These are phyloP conservation scores for Microchirus variegatus DNA, from an alignment of 2,797 vertebrate genomes.

Conservation along the genomic window DNA sequence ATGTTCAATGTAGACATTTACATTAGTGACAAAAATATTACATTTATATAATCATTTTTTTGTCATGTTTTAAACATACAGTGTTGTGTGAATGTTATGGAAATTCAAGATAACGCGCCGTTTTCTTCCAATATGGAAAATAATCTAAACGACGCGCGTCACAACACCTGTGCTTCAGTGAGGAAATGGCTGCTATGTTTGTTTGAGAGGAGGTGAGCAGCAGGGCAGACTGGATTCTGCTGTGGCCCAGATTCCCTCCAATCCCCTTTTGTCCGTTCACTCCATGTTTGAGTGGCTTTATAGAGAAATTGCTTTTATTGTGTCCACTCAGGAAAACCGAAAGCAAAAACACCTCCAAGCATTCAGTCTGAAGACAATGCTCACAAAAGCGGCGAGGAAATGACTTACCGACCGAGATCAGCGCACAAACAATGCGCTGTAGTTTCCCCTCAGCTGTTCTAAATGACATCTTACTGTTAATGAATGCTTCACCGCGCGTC, in stretches of 20 bases:
- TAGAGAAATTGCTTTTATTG: conserved; percentile 80
- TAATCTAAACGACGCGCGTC: conserved; percentile 55
- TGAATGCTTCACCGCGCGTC: conserved; percentile 58
- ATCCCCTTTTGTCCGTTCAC: conserved; percentile 76
- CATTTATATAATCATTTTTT: background rate
- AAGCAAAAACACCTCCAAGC: conserved; percentile 71
- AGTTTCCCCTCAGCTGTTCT: conserved; percentile 51
- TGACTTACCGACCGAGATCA: conserved; percentile 63
- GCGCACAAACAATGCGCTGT: conserved; percentile 43
- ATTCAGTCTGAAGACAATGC: conserved; percentile 67
- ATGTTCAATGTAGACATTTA: background rate
- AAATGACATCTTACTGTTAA: conserved; percentile 62
- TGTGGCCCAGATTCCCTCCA: conserved; percentile 76
- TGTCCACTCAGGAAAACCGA: conserved; percentile 73
- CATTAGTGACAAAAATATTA: background rate
- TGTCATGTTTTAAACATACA: background rate
- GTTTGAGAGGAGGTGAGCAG: conserved; percentile 74
- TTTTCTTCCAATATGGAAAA: conserved; percentile 42
- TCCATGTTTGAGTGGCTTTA: conserved; percentile 76
- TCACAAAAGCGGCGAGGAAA: conserved; percentile 74
- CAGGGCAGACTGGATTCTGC: conserved; percentile 74
- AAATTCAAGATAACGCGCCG: conserved; percentile 23
- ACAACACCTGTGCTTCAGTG: conserved; percentile 68
- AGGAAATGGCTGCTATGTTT: conserved; percentile 75
- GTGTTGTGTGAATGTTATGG: background rate